A percentile compares a stretch with the other conserved stretches of the same genome.
Evolutionary conservation across 2,797 vertebrate species (phyloP).

Genomic region (Garrulus glandarius): DNA sequence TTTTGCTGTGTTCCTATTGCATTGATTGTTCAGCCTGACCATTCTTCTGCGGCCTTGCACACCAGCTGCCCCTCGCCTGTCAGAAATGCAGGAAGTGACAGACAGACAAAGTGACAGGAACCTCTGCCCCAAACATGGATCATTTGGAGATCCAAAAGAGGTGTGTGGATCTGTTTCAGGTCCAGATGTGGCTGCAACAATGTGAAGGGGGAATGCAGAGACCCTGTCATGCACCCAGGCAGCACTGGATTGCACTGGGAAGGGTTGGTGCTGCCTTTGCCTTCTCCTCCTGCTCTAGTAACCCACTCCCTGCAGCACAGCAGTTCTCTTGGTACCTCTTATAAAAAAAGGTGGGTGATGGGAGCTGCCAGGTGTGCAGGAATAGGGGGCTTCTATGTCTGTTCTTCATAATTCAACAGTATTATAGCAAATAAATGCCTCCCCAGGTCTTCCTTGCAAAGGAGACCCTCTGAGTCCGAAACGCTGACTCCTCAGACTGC

Average conservation of each 20-base stretch:
- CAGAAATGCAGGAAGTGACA: neutral
- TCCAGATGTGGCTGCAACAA: neutral
- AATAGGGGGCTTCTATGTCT: neutral
- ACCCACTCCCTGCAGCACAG: neutral
- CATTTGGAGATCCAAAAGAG: neutral
- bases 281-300: neutral
- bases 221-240: neutral
- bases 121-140: neutral
- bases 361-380: neutral
- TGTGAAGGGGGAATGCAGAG: too few relatives aligned
- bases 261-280: neutral
- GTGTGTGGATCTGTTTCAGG: neutral
- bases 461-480: neutral
- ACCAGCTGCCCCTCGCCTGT: neutral
- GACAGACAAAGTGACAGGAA: rapidly evolving
- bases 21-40: neutral
- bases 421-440: neutral
- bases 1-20: neutral
- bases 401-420: neutral
- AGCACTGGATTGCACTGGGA: neutral
- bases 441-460: neutral
- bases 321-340: neutral
- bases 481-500: neutral
- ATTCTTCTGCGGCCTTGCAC: neutral
- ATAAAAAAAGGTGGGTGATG: neutral